These are phyloP conservation scores for Pelmatolapia mariae DNA, from an alignment of 2,113 vertebrate species.

Conservation along the genomic window DNA sequence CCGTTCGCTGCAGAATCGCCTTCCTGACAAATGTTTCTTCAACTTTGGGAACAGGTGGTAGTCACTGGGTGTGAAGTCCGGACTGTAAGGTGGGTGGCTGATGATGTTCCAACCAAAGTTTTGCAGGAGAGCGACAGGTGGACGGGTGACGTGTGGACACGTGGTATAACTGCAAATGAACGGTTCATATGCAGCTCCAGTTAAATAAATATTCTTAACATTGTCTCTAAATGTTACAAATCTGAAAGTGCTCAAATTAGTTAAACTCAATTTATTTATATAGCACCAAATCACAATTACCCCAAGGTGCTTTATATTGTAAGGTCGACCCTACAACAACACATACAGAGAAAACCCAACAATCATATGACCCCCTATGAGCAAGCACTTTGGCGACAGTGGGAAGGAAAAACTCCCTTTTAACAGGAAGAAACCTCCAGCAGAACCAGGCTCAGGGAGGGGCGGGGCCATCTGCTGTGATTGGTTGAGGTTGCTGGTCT, in stretches of 20 bases:
- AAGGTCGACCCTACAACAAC: not conserved
- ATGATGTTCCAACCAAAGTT: not conserved
- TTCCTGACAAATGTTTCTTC: not conserved
- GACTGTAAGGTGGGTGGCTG: not conserved
- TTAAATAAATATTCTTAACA: not conserved
- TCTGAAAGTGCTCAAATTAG: not conserved
- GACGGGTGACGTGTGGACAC: not conserved
- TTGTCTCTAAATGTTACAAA: not conserved
- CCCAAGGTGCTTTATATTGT: fast-evolving
- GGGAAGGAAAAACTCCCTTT: not conserved
- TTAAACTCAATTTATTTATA: not conserved
- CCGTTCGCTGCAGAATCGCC: fast-evolving
- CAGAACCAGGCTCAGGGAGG: not conserved
- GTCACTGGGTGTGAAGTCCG: not conserved
- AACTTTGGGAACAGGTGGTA: not conserved
- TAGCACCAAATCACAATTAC: not conserved
- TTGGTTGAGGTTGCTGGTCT: not conserved
- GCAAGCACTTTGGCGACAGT: fast-evolving
- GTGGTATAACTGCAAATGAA: not conserved
- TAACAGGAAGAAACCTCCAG: fast-evolving
- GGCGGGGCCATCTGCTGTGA: not conserved
- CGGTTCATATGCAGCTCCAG: not conserved
- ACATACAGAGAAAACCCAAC: fast-evolving
- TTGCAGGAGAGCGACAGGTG: not conserved
- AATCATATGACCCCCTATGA: too few relatives aligned